Base-by-base conservation (phyloP, 2,113 vertebrate species). In the Galeopterus variegatus region DNA sequence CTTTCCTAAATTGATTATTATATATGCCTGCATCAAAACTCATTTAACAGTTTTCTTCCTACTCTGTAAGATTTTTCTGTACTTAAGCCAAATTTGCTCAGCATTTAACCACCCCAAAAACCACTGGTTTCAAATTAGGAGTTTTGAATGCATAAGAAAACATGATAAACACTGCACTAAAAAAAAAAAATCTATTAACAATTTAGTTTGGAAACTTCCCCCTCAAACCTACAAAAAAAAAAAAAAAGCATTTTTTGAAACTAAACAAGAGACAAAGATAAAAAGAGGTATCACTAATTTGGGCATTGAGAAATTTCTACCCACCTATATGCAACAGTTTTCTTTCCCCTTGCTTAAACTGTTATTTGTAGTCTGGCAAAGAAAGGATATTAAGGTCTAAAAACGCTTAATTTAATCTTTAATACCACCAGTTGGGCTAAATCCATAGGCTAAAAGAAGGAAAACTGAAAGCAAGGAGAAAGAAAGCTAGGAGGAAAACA, bases 41-140 rank as follows among this genome's bases (percentile, higher is more conserved):
- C 48, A 92, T 73, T 92, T 79, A 93, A 69, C 28, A 90, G 58
- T 50, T 95, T 93, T 82, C 60, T 62, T 60, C 65, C 21, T 21
- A 85, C 36, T 91, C 13, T 56, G 14, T 52, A 72, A 73, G 56
- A 90, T 81, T 94, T 95, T 96, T 96, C 62, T 85, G 21, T 75
- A 84, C n/a, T 70, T 88, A 88, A 89, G 65, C 33, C 48, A 8
- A 84, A 72, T 72, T 85, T 94, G 24, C 36, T 95, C n/a, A 95
- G 86, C 82, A 94, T 60, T 60, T 76, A 60, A 93, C n/a, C 48
- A 94, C 8, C 45, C 14, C 3, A 45, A 94, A 88, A 96, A 81
- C 5, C 31, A 77, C 67, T 67, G 33, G 19, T 87, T 97, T 96
- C 31, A 95, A 72, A 76, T 28, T 52, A 70, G 60, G 58, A 79